Conservation (phyloP, 2,888 invertebrate species). For the Emmelina monodactyla region DNA sequence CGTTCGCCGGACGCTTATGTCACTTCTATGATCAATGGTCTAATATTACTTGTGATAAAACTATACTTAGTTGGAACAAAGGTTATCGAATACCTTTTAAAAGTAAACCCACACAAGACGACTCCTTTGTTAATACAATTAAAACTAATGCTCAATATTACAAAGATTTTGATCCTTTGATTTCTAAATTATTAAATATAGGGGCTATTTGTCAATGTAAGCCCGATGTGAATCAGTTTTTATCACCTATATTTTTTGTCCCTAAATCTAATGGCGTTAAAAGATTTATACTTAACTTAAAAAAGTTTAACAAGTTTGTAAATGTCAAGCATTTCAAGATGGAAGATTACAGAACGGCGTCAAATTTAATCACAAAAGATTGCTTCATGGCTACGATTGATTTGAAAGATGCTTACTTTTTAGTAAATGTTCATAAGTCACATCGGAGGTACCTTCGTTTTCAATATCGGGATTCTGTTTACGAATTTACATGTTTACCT, state of each 20-base stretch:
- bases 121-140: neutral
- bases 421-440: neutral
- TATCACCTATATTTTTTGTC: neutral
- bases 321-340: neutral
- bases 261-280: neutral
- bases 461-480: too few relatives aligned
- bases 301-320: too few relatives aligned
- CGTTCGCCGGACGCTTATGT: too few relatives aligned
- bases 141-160: neutral
- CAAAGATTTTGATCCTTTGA: neutral
- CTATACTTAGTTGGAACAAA: too few relatives aligned
- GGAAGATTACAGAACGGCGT: conserved; percentile 3
- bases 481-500: too few relatives aligned
- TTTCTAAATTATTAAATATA: neutral
- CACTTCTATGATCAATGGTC: too few relatives aligned
- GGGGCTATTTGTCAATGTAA: neutral
- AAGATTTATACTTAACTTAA: too few relatives aligned
- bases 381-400: too few relatives aligned
- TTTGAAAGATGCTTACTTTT: neutral
- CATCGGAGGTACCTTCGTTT: too few relatives aligned
- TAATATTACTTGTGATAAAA: too few relatives aligned
- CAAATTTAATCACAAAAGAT: neutral
- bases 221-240: too few relatives aligned
- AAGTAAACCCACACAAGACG: neutral
- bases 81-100: too few relatives aligned